Evolutionary conservation across 2,797 vertebrate species (phyloP).

Genomic region (Psittacula derbiana): DNA sequence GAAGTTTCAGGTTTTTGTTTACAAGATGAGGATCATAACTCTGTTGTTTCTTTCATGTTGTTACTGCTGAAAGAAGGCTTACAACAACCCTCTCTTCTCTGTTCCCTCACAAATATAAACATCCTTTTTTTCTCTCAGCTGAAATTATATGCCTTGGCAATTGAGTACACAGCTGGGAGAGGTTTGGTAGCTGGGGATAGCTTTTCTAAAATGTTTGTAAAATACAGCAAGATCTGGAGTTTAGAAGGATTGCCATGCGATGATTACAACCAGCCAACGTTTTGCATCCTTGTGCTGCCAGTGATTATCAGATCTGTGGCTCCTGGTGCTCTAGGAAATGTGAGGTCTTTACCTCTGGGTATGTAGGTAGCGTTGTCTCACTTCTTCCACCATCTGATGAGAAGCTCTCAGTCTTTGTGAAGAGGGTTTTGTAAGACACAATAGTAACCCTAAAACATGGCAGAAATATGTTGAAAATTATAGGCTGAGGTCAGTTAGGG

Average conservation of each 20-base stretch:
- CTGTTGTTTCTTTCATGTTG: not conserved
- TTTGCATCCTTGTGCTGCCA: not conserved
- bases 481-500: not conserved
- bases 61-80: not conserved
- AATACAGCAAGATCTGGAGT: not conserved
- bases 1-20: not conserved
- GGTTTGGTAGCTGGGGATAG: not conserved
- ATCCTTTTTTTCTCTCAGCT: not conserved
- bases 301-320: not conserved
- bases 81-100: not conserved
- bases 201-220: not conserved
- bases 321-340: not conserved
- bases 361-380: fast-evolving
- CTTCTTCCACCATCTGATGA: not conserved
- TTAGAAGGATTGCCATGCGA: not conserved
- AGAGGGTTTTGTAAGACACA: not conserved
- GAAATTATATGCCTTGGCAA: not conserved
- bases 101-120: not conserved
- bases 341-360: not conserved
- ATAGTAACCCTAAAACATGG: not conserved
- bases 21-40: not conserved
- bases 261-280: not conserved
- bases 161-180: not conserved
- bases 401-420: not conserved
- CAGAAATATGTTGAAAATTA: not conserved